phyloP scores from a whole-genome alignment of 1,140 invertebrate species.

The Diprion similis region DNA sequence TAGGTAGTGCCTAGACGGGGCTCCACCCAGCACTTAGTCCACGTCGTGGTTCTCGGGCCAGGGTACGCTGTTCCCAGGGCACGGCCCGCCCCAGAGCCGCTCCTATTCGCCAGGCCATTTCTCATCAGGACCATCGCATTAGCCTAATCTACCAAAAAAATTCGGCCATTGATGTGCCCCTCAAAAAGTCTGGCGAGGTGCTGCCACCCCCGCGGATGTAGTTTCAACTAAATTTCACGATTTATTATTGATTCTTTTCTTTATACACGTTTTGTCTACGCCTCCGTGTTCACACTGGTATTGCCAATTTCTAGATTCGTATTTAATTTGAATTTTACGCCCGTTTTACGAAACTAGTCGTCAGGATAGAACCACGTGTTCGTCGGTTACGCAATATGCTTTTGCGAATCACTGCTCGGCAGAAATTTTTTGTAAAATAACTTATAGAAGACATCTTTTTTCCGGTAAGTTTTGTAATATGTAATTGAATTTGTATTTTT shows the following conservation, averaged over 20 bases:
- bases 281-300: background rate
- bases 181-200: slow-evolving; percentile 54
- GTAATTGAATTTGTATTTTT: too few species aligned
- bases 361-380: too few species aligned
- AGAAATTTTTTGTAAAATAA: too few species aligned
- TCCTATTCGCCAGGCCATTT: slow-evolving; percentile 62
- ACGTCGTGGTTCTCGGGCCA: slow-evolving; percentile 55
- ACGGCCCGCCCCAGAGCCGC: slow-evolving; percentile 56
- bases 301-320: background rate
- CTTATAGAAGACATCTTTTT: too few species aligned
- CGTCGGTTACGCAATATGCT: too few species aligned
- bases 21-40: slow-evolving; percentile 62
- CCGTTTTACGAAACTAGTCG: too few species aligned
- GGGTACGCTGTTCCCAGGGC: slow-evolving; percentile 58
- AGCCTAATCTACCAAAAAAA: slow-evolving; percentile 57
- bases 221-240: background rate
- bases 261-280: background rate
- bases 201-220: slow-evolving; percentile 48
- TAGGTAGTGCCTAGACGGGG: slow-evolving; percentile 60
- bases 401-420: too few species aligned
- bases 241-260: background rate
- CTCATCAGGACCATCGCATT: slow-evolving; percentile 59
- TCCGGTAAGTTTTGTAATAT: too few species aligned
- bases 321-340: too few species aligned
- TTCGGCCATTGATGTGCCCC: slow-evolving; percentile 56